Conservation (phyloP, 2,888 invertebrate genomes). For the Panopea generosa region DNA sequence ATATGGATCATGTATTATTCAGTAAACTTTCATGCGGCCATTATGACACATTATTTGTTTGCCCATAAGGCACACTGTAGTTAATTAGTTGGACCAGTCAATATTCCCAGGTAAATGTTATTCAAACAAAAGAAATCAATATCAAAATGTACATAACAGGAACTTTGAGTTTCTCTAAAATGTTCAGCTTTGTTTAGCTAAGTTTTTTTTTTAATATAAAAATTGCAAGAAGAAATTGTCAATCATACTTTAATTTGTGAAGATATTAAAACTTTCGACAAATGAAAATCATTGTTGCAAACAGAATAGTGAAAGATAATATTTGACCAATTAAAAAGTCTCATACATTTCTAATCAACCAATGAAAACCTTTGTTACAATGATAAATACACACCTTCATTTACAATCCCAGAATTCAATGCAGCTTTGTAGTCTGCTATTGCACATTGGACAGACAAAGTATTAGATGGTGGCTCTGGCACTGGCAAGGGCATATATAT, state of each 20-base stretch:
- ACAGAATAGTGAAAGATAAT: background rate
- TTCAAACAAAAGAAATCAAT: background rate
- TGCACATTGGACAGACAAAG: constrained; percentile 33
- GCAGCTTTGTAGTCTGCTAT: constrained; percentile 43
- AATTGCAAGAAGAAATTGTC: too few relatives aligned
- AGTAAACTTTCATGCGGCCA: background rate
- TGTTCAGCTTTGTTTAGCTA: too few relatives aligned
- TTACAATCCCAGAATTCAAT: constrained; percentile 48
- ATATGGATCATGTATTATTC: constrained; percentile 5
- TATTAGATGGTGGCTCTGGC: constrained; percentile 4
- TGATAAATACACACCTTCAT: constrained; percentile 56
- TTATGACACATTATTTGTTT: background rate
- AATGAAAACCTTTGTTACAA: constrained; percentile 23
- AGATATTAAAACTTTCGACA: too few relatives aligned
- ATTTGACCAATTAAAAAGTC: constrained; percentile 3
- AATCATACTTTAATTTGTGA: too few relatives aligned
- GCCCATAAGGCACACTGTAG: too few relatives aligned
- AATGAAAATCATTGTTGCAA: constrained; percentile 28
- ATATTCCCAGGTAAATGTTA: too few relatives aligned
- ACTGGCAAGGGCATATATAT: constrained; percentile 60
- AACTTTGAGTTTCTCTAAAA: too few relatives aligned
- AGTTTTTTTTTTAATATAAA: too few relatives aligned
- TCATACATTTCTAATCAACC: constrained; percentile 4
- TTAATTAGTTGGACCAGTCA: too few relatives aligned
- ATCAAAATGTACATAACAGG: too few relatives aligned